Evolutionary conservation across 2,113 vertebrate genomes (phyloP), one percentile per base, ranked within the genome.

Genomic region (Procavia capensis): DNA sequence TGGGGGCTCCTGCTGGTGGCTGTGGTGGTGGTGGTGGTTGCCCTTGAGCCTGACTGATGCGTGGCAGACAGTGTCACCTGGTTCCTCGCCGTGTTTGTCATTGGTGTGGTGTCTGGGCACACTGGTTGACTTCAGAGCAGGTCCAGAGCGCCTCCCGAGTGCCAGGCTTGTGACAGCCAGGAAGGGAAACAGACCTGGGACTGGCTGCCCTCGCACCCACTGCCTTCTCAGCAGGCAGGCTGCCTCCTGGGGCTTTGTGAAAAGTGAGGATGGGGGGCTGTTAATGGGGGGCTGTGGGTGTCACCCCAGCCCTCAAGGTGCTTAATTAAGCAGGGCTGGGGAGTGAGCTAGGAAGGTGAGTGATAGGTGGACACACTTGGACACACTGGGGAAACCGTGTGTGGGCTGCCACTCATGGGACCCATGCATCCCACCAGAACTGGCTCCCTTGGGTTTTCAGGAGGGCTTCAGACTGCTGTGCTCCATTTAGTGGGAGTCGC

Each of bases 91-190:
- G 11, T 72, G n/a, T 22, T 72, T 4, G 20, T 72, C 20, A 39
- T 72, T 20, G 34, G 22, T 72, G 70, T 34, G n/a, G 66, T 7
- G 50, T 70, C 66, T 70, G 34, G 36, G 66, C 34, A 36, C 16
- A 1, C 19, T 17, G 34, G 66, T n/a, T 6, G 64, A 68, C 36
- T 9, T 19, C 0, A 1, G 34, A 68, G 27, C 2, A 0, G 14
- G 39, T 41, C 7, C 31, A 50, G 25, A 16, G 57, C 3, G 0
- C 66, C 24, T 0, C 3, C 22, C 2, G 16, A 1, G 45, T 6
- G 34, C 9, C 0, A 11, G 83, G 63, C 0, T 1, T 13, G 24
- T 22, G 29, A 11, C 11, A 0, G 29, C 83, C 29, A 9, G 54
- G n/a, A 13, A 8, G 45, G 82, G 39, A 43, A 54, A 6, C 75